Base-by-base conservation (phyloP, 2,797 vertebrate genomes). In the Columba guinea region DNA sequence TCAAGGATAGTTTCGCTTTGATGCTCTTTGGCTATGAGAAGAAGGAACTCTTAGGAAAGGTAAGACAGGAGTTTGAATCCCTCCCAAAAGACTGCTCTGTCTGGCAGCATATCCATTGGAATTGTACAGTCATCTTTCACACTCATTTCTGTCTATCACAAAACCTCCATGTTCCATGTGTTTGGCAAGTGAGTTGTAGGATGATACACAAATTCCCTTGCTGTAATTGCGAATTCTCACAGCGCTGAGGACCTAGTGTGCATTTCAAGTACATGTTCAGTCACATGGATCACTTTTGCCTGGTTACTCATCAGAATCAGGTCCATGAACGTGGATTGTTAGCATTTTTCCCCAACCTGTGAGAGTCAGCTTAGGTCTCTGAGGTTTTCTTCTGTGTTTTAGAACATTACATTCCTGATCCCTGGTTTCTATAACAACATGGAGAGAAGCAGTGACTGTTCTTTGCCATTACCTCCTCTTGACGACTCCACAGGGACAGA, bases 371-470 rank as follows among this genome's bases (percentile, higher is more conserved):
- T 37, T 32, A 16, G 73, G 27, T 84, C 96, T 69, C 68, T 60
- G 62, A 83, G 41, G 22, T 46, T 80, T 82, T 0, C 0, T 39
- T 94, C 74, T 96, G n/a, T 89, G 60, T 95, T 95, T 93, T 95
- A 99, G 99, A 98, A 97, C 46, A 98, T 99, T 93, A 98, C 98
- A 22, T 98, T 99, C 96, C 97, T 99, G 97, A 99, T 99, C 85
- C 99, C 99, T 37, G 98, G 98, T 67, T 99, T 99, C 98, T 99
- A 98, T 93, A 98, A 98, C 58, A 98, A 98, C 97, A 98, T 99
- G 98, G 97, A 95, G 73, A 94, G 96, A 32, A 68, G 83, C 2
- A 94, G 95, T 39, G 96, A 95, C 81, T 95, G 95, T 28, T 93
- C 95, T 68, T 86, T 93, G 65, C 94, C 92, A 20, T 95, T 93